Evolutionary conservation across 2,888 invertebrate species (phyloP), one percentile per base, ranked within the genome.

Genomic region (Polia nebulosa): DNA sequence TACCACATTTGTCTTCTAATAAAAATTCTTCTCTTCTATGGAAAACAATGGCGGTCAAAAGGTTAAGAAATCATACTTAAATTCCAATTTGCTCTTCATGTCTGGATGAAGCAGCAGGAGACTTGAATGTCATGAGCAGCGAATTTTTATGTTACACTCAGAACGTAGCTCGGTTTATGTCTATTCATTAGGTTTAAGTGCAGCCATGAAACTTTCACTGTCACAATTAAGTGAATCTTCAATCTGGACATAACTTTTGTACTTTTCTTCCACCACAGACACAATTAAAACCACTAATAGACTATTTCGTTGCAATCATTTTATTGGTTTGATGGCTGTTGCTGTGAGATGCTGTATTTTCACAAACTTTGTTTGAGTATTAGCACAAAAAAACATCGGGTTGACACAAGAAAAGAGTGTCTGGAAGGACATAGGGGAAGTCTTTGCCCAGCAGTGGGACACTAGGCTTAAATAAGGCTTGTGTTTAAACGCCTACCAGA

Each of bases 171-270:
- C 34, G 5, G 13, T 57, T 52, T 47, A 68, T 60, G 51, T 39
- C 32, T 51, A 59, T 59, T 53, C 62, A 69, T 69, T 36, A n/a
- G 41, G 44, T 57, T 76, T 79, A 39, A 80, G 32, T 52, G 51
- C 47, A 27, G 47, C 22, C 41, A 56, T 75, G 32, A 79, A 79
- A 49, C 13, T 56, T 78, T 79, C 57, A 76, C 52, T 39, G 62
- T 49, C 53, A 44, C 22, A 15, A 25, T 36, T 55, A 73, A 73
- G 73, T 73, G 17, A 27, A 55, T 45, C 44, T 51, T 41, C 15
- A 17, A 13, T 22, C 13, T n/a, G 41, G 34, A 32, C 44, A 25
- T 8, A 25, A 59, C n/a, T 41, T 49, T 58, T 45, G 17, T 34
- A 41, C 13, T 49, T 41, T 61, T n/a, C 27, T 6, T 41, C 3